Base-by-base conservation (phyloP, 2,797 vertebrate genomes). In the Apodemus agrarius region DNA sequence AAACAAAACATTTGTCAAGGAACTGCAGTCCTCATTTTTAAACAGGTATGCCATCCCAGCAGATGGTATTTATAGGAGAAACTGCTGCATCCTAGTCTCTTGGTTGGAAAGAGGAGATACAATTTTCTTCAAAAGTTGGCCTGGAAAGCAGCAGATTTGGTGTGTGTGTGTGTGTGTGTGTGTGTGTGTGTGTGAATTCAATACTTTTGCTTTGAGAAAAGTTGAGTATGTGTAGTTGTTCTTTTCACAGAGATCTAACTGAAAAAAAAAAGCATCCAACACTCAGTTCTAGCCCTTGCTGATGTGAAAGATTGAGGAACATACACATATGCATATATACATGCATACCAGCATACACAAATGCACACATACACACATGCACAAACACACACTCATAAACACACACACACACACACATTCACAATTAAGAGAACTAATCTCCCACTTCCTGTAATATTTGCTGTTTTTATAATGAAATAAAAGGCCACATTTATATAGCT, bases 1-100 rank as follows among this genome's bases (percentile, higher is more conserved):
- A 93, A 95, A 69, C 74, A 95, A 96, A 95, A 81, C 83, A 92
- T 52, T 69, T 74, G 85, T 74, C 49, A 69, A 91, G 96, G 69
- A 93, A 24, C 40, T 63, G 43, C 96, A 81, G 78, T 40, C 63
- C 83, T 49, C 40, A 89, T 72, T 61, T 81, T 91, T 90, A n/a
- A 94, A 34, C 79, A 88, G 92, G 84, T 89, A 69, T 12, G 11
- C 31, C 93, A 40, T 3, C 0, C 90, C 84, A 97, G 83, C 76
- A 97, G 94, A 96, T 14, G 19, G 75, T 76, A 80, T 87, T 88
- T 75, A 88, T 96, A 76, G 81, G 80, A 90, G 92, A 95, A 93
- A 87, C 97, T 22, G 89, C 83, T 94, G 24, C 8, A 65, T 83
- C 21, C 46, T 61, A 89, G 61, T 65, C 69, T 83, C 19, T 63